phyloP scores from a whole-genome alignment of 2,797 vertebrate genomes.

The Nannoperca australis region DNA sequence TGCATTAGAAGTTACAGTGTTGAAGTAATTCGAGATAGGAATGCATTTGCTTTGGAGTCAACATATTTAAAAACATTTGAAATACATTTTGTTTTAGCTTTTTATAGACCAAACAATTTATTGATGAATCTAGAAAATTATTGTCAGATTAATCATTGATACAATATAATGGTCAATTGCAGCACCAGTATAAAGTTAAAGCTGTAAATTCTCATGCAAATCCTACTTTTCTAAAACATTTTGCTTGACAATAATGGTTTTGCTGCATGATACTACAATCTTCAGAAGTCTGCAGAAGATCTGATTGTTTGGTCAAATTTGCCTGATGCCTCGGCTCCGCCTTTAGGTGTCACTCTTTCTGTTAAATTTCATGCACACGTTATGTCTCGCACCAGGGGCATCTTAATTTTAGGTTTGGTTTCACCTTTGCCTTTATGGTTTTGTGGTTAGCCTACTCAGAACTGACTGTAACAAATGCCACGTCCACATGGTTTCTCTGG shows the following conservation, averaged over 20 bases:
- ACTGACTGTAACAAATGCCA: neutral
- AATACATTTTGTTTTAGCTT: too few relatives aligned
- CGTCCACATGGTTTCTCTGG: constrained; percentile 16
- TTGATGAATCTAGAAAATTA: neutral
- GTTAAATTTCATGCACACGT: constrained; percentile 18
- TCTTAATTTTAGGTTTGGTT: constrained; percentile 14
- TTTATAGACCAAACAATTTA: neutral
- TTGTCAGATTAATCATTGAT: neutral
- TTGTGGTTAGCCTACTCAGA: constrained; percentile 20
- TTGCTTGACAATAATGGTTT: neutral
- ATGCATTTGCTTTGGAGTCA: too few relatives aligned
- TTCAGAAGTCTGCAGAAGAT: neutral
- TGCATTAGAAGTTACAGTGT: neutral
- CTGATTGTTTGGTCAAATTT: neutral
- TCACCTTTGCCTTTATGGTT: constrained; percentile 30
- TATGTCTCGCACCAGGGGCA: neutral
- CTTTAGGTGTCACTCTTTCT: constrained; percentile 68
- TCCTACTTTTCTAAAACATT: neutral
- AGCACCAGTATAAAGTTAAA: neutral
- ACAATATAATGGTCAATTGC: neutral
- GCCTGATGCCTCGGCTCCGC: constrained; percentile 9
- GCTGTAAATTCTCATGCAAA: neutral
- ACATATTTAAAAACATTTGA: too few relatives aligned
- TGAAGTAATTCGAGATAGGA: neutral
- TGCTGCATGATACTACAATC: neutral